Base-by-base conservation (phyloP, 1,140 invertebrate species). In the Drosophila lowei region DNA sequence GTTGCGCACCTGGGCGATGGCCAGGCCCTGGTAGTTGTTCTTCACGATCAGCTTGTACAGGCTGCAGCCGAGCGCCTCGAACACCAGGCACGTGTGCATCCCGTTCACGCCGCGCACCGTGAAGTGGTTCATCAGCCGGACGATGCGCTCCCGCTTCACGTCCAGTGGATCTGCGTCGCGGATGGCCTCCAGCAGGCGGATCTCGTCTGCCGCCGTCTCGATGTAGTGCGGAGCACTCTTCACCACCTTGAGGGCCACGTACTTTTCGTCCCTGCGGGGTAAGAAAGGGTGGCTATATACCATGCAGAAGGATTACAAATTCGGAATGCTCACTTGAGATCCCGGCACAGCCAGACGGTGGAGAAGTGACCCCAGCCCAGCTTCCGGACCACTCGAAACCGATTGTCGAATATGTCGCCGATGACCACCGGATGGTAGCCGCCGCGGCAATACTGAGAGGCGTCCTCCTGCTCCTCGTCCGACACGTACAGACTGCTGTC, bases 361-460 rank as follows among this genome's bases (percentile, higher is more conserved):
- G 98, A 99, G 92, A 99, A 99, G 92, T 99, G 98, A 54, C 98
- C 98, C 98, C 98, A 99, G 72, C 98, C 98, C 75, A 99, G 94
- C 93, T 99, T 99, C 78, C 98, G 94, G 61, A 98, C 96, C 81
- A 99, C 97, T 93, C 97, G 97, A 94, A 99, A 99, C 79, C 97
- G 95, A 92, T 95, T 95, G 91, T 98, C 94, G 92, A 99, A 98
- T 61, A 99, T 93, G 93, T 99, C 97, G 70, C 97, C 97, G 91
- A 99, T 98, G 64, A 91, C 89, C 1, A 99, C 97, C 66, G 97
- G 97, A 94, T 99, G 98, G 93, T 99, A 99, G 72, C 98, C 98
- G 77, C 98, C 98, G 93, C 97, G 97, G 86, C 96, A 95, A 91
- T 99, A 99, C 92, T 99, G 98, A 42, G 94, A 94, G 72, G 96